phyloP scores from a whole-genome alignment of 2,888 invertebrate genomes.

The Chrysina gloriosa region DNA sequence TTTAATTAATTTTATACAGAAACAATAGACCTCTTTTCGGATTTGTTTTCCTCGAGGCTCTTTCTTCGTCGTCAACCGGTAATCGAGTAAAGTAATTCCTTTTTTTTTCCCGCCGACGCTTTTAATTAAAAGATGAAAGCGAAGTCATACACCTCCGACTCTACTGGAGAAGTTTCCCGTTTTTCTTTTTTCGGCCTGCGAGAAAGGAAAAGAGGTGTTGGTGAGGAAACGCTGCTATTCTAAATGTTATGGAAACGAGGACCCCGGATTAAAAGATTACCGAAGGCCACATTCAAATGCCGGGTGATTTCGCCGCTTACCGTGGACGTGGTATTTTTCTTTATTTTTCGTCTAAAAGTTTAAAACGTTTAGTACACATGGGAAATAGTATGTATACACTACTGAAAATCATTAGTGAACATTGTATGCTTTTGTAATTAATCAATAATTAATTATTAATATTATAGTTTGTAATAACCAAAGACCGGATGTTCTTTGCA shows the following conservation, averaged over 20 bases:
- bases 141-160: conserved; percentile 9
- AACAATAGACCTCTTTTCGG: conserved; percentile 32
- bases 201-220: background rate
- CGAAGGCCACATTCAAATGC: background rate
- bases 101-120: conserved; percentile 1
- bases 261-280: background rate
- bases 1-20: conserved; percentile 38
- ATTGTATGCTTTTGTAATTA: too few species aligned
- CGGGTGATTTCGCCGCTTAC: too few species aligned
- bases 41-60: conserved; percentile 27
- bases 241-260: conserved; percentile 2
- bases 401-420: too few species aligned
- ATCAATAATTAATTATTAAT: too few species aligned
- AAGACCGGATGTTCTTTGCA: too few species aligned
- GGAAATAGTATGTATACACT: too few species aligned
- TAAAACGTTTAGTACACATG: too few species aligned
- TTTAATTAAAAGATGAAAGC: conserved; percentile 34
- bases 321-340: too few species aligned
- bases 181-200: background rate
- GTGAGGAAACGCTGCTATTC: background rate
- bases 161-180: conserved; percentile 3
- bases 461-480: too few species aligned
- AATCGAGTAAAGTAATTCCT: conserved; percentile 29
- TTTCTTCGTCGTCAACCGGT: conserved; percentile 18
- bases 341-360: too few species aligned